Evolutionary conservation across 2,113 vertebrate genomes (phyloP).

Genomic region (Arothron firmamentum): DNA sequence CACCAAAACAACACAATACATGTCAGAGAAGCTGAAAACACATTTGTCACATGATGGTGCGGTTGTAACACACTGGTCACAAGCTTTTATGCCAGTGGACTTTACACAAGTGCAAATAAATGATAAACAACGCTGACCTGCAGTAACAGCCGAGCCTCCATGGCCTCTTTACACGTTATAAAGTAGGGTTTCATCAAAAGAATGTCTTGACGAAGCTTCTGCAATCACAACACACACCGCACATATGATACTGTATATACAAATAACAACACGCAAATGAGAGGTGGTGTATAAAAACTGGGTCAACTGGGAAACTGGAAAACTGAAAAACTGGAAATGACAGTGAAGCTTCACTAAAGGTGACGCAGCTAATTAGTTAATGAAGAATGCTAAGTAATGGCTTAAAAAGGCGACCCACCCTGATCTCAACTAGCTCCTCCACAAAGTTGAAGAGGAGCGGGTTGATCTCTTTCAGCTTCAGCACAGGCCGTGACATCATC

Average conservation of each 20-base stretch:
- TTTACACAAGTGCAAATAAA: background rate
- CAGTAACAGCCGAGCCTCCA: conserved; percentile 90
- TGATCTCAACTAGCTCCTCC: conserved; percentile 95
- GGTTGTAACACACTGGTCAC: conserved; percentile 12
- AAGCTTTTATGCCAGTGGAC: background rate
- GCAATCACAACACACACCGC: conserved; percentile 6
- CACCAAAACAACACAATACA: background rate
- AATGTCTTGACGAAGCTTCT: conserved; percentile 98
- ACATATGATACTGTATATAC: too few relatives aligned
- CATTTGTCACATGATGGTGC: conserved; percentile 35
- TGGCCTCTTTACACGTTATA: conserved; percentile 95
- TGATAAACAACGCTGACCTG: conserved; percentile 75
- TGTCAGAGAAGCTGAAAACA: background rate
- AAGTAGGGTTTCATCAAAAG: conserved; percentile 98
- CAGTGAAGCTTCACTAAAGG: too few relatives aligned
- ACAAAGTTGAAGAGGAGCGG: conserved; percentile 97
- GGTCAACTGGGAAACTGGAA: too few relatives aligned
- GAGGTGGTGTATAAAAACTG: background rate
- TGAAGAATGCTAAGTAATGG: too few relatives aligned
- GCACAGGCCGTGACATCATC: conserved; percentile 89
- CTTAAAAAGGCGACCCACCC: conserved; percentile 72
- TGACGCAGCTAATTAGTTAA: too few relatives aligned
- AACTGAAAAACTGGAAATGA: too few relatives aligned
- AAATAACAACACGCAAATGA: too few relatives aligned
- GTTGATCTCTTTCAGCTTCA: conserved; percentile 91